phyloP scores from a whole-genome alignment of 2,888 invertebrate genomes.

The Hydropsyche betteni region DNA sequence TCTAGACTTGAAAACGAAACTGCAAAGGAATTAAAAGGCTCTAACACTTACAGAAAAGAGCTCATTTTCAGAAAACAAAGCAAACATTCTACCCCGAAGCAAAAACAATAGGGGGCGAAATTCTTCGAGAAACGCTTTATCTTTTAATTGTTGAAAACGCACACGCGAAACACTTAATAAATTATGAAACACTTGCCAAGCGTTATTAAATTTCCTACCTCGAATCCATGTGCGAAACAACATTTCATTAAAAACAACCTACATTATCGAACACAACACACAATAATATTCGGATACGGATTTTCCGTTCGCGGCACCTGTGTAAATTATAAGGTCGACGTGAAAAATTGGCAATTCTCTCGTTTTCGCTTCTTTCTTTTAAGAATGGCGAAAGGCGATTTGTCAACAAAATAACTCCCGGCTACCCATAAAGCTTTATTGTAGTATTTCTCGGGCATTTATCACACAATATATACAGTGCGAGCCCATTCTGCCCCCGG shows the following conservation, averaged over 20 bases:
- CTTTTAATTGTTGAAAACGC: too few relatives aligned
- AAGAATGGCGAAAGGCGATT: conserved; percentile 29
- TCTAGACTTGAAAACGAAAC: too few relatives aligned
- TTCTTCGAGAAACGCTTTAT: too few relatives aligned
- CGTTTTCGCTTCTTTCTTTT: conserved; percentile 27
- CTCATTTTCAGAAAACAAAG: neutral
- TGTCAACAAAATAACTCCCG: conserved; percentile 30
- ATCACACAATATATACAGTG: neutral
- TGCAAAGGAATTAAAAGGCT: too few relatives aligned
- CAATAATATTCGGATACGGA: neutral
- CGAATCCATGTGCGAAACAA: too few relatives aligned
- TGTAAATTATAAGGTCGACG: conserved; percentile 31
- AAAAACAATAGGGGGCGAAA: too few relatives aligned
- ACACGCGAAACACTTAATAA: too few relatives aligned
- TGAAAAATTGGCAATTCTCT: conserved; percentile 36
- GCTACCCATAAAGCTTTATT: conserved; percentile 33
- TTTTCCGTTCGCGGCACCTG: conserved; percentile 30
- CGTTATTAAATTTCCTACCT: too few relatives aligned
- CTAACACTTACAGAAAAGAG: too few relatives aligned
- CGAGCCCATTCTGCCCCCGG: neutral
- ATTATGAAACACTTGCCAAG: too few relatives aligned
- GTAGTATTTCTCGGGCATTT: conserved; percentile 27
- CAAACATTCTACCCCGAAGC: neutral
- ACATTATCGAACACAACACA: neutral
- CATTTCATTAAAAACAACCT: neutral